Percentiles rank a stretch among this genome's conserved stretches.
Evolutionary conservation across 1,140 invertebrate genomes (phyloP).

Genomic region (Drosophila sturtevanti): DNA sequence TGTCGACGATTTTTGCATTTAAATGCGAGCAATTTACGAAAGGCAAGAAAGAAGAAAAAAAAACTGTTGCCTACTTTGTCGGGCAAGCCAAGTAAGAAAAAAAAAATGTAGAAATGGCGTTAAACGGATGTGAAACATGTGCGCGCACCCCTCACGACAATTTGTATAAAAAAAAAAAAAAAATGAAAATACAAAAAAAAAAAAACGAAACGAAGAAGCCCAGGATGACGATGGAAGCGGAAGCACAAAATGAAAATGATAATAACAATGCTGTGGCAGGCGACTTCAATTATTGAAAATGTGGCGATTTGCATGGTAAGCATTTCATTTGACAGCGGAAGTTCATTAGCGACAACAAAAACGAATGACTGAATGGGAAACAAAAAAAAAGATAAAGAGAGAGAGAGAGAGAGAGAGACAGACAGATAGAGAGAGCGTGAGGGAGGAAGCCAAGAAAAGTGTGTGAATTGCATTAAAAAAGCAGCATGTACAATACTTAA

Average conservation of each 20-base stretch:
- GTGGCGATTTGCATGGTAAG: conserved; percentile 73
- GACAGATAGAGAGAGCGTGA: background rate
- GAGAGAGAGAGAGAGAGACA: background rate
- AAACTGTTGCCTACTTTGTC: conserved; percentile 68
- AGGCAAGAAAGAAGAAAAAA: conserved; percentile 32
- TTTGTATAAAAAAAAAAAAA: conserved; percentile 27
- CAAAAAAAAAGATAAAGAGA: background rate
- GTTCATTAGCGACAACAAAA: conserved; percentile 64
- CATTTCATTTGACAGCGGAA: conserved; percentile 76
- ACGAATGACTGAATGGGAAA: background rate
- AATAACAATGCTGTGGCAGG: conserved; percentile 70
- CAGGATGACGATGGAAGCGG: conserved; percentile 46
- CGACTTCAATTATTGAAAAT: conserved; percentile 74
- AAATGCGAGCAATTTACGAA: conserved; percentile 74
- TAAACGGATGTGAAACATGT: conserved; percentile 73
- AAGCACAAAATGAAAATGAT: conserved; percentile 77
- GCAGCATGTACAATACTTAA: conserved; percentile 66
- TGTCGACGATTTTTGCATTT: conserved; percentile 78
- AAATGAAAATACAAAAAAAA: conserved; percentile 18
- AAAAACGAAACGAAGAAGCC: conserved; percentile 28
- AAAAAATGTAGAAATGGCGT: conserved; percentile 51
- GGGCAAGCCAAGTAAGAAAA: conserved; percentile 21
- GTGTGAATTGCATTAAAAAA: conserved; percentile 44
- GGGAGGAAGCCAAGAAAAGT: background rate
- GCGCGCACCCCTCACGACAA: conserved; percentile 43